Percentiles rank a stretch among this genome's conserved stretches.
Conservation (phyloP, 2,888 invertebrate species). For the Cataglyphis altisquamis region DNA sequence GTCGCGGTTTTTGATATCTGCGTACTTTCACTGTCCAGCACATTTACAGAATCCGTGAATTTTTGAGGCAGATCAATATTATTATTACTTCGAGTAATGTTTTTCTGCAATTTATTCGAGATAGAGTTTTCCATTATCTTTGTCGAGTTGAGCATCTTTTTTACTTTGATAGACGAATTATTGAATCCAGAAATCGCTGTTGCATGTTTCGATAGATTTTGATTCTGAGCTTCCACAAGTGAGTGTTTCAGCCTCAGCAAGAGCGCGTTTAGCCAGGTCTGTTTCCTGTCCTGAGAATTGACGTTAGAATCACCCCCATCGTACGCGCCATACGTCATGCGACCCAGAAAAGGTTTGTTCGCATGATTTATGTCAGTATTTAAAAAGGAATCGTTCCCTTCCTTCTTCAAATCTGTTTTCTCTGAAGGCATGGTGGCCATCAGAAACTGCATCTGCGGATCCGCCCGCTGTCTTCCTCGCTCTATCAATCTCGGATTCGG, state of each 20-base stretch:
- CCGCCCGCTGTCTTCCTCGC: slow-evolving; percentile 64
- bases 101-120: neutral
- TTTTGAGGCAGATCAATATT: neutral
- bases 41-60: neutral
- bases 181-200: neutral
- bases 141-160: neutral
- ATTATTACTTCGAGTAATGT: neutral
- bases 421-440: slow-evolving; percentile 39
- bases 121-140: neutral
- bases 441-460: slow-evolving; percentile 72
- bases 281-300: neutral
- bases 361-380: neutral
- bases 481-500: slow-evolving; percentile 86
- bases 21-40: neutral
- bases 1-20: slow-evolving; percentile 28
- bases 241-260: slow-evolving; percentile 50
- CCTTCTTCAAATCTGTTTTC: neutral
- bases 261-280: slow-evolving; percentile 43
- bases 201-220: neutral
- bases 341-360: slow-evolving; percentile 1
- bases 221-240: slow-evolving; percentile 39
- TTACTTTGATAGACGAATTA: neutral
- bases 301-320: neutral
- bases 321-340: neutral
- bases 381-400: neutral